Evolutionary conservation across 2,113 vertebrate species (phyloP).

Genomic region (Rhineura floridana): DNA sequence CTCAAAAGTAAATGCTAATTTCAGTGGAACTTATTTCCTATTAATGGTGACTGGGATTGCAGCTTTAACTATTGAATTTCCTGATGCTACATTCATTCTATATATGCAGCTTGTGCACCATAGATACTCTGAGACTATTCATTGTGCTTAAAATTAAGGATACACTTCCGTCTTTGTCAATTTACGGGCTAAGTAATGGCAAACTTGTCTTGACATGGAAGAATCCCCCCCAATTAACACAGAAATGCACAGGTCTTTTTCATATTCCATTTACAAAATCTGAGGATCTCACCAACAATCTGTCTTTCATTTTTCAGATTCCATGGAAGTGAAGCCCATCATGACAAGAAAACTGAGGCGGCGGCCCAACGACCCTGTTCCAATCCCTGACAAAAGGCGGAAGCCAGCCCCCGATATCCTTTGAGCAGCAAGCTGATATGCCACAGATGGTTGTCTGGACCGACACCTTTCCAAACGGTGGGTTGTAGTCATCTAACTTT

Average conservation of each 20-base stretch:
- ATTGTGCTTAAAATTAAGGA: not conserved
- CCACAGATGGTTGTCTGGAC: not conserved
- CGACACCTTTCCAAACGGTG: not conserved
- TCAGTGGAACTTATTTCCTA: not conserved
- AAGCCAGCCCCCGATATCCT: constrained; percentile 99
- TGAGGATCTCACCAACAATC: constrained; percentile 38
- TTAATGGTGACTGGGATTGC: not conserved
- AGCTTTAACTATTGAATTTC: not conserved
- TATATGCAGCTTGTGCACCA: not conserved
- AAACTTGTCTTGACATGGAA: not conserved
- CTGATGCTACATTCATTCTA: no score
- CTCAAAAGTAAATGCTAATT: not conserved
- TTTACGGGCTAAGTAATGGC: not conserved
- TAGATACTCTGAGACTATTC: not conserved
- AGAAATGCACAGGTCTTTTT: not conserved
- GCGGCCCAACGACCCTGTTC: constrained; percentile 95
- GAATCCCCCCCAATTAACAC: not conserved
- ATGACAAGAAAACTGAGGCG: constrained; percentile 96
- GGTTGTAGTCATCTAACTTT: no score
- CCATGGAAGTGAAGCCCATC: constrained; percentile 98
- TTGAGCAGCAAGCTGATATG: constrained; percentile 12
- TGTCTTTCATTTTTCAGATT: constrained; percentile 81
- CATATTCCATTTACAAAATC: not conserved
- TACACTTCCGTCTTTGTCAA: not conserved
- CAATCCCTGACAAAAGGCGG: constrained; percentile 96